These are phyloP conservation scores for Aythya baeri DNA, from an alignment of 2,113 vertebrate species.

Conservation along the genomic window DNA sequence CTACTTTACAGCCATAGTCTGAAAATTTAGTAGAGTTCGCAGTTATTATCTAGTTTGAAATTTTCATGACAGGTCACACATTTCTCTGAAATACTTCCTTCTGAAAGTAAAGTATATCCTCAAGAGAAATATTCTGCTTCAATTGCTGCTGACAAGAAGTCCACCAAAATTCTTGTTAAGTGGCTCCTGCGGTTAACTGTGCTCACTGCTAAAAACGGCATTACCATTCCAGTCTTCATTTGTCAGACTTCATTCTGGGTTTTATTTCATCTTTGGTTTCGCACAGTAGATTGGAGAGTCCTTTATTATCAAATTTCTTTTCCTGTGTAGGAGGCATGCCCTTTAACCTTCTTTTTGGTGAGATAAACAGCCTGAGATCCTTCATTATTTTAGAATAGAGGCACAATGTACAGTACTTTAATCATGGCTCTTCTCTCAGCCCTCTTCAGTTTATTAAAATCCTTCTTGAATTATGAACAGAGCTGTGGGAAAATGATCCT, in stretches of 20 bases:
- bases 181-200: not conserved
- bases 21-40: not conserved
- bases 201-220: not conserved
- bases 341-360: not conserved
- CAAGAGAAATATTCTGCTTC: not conserved
- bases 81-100: not conserved
- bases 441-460: not conserved
- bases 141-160: not conserved
- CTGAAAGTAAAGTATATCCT: not conserved
- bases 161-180: not conserved
- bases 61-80: not conserved
- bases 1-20: fast-evolving
- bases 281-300: not conserved
- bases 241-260: not conserved
- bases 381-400: not conserved
- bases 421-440: not conserved
- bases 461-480: not conserved
- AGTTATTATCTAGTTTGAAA: not conserved
- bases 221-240: not conserved
- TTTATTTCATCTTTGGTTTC: not conserved
- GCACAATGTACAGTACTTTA: not conserved
- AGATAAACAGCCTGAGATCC: not conserved
- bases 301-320: not conserved
- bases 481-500: not conserved
- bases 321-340: not conserved